Conservation (phyloP, 2,797 vertebrate species). For the Notolabrus celidotus region DNA sequence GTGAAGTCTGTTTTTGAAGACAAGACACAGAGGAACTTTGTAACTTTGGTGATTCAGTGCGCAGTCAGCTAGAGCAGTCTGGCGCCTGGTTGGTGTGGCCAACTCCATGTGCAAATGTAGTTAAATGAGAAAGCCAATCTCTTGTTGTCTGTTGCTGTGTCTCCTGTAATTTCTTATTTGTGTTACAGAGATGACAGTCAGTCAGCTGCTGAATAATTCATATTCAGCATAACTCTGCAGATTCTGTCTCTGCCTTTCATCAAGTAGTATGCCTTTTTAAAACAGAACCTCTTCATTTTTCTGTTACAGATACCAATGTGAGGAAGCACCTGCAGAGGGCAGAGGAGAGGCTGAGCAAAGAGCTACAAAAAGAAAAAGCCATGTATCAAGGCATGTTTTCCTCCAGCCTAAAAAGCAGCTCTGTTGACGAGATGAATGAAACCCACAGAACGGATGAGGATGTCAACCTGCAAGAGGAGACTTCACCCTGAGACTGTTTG, state of each 20-base stretch:
- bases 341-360: slow-evolving; percentile 86
- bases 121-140: too few relatives aligned
- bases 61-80: too few relatives aligned
- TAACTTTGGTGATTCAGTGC: too few relatives aligned
- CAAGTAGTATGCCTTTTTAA: too few relatives aligned
- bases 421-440: slow-evolving; percentile 60
- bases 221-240: background rate
- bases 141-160: background rate
- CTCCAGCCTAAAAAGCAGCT: slow-evolving; percentile 61
- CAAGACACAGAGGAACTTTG: too few relatives aligned
- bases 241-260: background rate
- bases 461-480: slow-evolving; percentile 23
- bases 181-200: background rate
- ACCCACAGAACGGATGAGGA: slow-evolving; percentile 61
- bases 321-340: slow-evolving; percentile 88
- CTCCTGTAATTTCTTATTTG: too few relatives aligned
- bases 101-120: too few relatives aligned
- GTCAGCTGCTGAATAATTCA: background rate
- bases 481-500: slow-evolving; percentile 35
- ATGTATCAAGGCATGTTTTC: slow-evolving; percentile 92
- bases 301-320: slow-evolving; percentile 86
- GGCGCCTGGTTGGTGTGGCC: too few relatives aligned
- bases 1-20: too few relatives aligned
- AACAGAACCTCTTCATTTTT: background rate
- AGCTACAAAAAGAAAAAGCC: slow-evolving; percentile 88